Evolutionary conservation across 2,113 vertebrate species (phyloP).

Genomic region (human (Homo sapiens)): GRCh38 chr13:30280001-30280500

Average conservation of each 20-base stretch:
- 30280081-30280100: slow-evolving; percentile 97
- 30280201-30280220: slow-evolving; percentile 94
- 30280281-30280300: slow-evolving; percentile 13
- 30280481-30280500: not conserved
- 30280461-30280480: slow-evolving; percentile 43
- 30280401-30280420: not conserved
- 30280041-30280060: slow-evolving; percentile 20
- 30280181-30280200: slow-evolving; percentile 95
- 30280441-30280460: not conserved
- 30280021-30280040: not conserved
- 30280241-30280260: not conserved
- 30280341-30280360: slow-evolving; percentile 1
- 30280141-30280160: slow-evolving; percentile 94
- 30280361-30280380: not conserved
- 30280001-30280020: not conserved
- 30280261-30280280: not conserved
- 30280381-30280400: not conserved
- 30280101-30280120: slow-evolving; percentile 89
- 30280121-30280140: slow-evolving; percentile 88
- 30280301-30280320: slow-evolving; percentile 15
- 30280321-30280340: slow-evolving; percentile 14
- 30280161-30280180: slow-evolving; percentile 93
- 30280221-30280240: slow-evolving; percentile 84
- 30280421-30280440: slow-evolving; percentile 35
- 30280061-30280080: slow-evolving; percentile 97